Base-by-base conservation (phyloP, 2,113 vertebrate genomes). In the Sakesphorus luctuosus region DNA sequence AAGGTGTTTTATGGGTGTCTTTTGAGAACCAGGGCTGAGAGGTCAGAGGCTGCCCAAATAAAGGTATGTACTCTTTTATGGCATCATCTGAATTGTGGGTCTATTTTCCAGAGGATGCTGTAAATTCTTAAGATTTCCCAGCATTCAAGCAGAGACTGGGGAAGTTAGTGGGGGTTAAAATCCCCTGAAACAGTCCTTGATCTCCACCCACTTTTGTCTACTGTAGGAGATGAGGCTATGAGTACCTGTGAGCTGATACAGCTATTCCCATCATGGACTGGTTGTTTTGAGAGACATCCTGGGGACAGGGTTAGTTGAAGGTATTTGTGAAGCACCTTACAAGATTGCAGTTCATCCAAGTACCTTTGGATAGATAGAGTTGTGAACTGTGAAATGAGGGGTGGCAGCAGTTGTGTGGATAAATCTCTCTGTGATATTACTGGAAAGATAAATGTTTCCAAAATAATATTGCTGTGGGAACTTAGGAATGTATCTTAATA, bases 391-490 rank as follows among this genome's bases (percentile, higher is more conserved):
- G 56, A 89, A 83, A 80, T 71, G 43, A 68, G 28, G 38, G 16
- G 7, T 80, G 44, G 33, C 61, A 80, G 79, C 38, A 35, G 20
- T 69, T 35, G 4, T 71, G 75, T 90, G 83, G 52, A 77, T 84
- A 86, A 88, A 75, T 67, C 25, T 83, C 35, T 84, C 62, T 79
- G 35, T 82, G 87, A 78, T 78, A 15, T 90, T 93, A 63, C 52
- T 92, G 68, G 75, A 95, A 92, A 94, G 89, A 89, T 90, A 90
- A 91, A 84, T 56, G 38, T 89, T 94, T 81, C 83, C 65, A 93
- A 96, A 95, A 93, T 90, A 95, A 84, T 90, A 92, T 49, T 89
- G 47, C 68, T 81, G 38, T 78, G 89, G 68, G 73, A 95, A 62
- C 12, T 65, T 84, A 84, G 47, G 72, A 93, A 93, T 72, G 56